A percentile compares a stretch with the other conserved stretches of the same genome.
Evolutionary conservation across 2,113 vertebrate genomes (phyloP).

Genomic region (Sphaerodactylus townsendi): DNA sequence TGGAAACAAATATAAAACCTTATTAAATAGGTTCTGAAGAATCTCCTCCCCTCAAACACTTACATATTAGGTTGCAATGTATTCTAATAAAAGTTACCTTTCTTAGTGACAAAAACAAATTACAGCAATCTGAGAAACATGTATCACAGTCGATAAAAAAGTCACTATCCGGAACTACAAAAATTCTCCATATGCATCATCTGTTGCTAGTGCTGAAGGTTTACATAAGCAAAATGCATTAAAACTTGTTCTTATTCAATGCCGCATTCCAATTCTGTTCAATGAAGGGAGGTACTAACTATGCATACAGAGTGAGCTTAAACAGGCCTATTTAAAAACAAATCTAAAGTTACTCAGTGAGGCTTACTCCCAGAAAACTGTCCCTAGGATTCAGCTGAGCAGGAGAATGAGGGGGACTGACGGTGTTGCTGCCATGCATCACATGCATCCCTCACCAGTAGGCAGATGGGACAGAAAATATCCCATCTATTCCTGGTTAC

Average conservation of each 20-base stretch:
- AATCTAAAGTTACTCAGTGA: too few relatives aligned
- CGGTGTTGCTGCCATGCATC: too few relatives aligned
- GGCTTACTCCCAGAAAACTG: too few relatives aligned
- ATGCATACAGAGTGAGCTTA: neutral
- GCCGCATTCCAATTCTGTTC: neutral
- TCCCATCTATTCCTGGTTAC: too few relatives aligned
- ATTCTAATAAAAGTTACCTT: neutral
- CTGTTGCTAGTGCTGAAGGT: neutral
- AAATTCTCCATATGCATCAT: neutral
- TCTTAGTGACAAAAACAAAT: neutral
- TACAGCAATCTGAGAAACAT: neutral
- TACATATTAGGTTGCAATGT: neutral
- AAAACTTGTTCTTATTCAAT: neutral
- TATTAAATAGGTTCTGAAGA: neutral
- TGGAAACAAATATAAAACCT: neutral
- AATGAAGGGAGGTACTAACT: conserved; percentile 10
- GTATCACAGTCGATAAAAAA: neutral
- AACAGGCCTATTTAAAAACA: too few relatives aligned
- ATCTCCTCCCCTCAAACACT: neutral
- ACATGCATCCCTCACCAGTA: too few relatives aligned
- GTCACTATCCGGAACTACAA: neutral
- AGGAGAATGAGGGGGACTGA: too few relatives aligned
- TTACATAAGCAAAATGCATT: neutral
- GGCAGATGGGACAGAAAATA: too few relatives aligned
- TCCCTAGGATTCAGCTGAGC: too few relatives aligned